A percentile compares a stretch with the other conserved stretches of the same genome.
Conservation (phyloP, 2,113 vertebrate species). For the Delphinapterus leucas region DNA sequence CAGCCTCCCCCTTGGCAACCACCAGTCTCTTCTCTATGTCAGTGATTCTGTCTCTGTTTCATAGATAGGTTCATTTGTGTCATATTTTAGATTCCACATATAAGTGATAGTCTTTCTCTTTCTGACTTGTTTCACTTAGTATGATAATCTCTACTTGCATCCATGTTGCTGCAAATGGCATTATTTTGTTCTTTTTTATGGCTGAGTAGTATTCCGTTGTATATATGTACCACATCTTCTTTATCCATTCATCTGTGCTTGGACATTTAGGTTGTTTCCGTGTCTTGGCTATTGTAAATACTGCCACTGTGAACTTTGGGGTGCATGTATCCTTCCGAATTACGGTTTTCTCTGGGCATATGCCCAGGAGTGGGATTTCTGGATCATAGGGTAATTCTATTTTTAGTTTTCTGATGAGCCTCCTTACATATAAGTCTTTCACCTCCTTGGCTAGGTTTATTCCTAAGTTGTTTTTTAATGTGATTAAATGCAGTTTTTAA, state of each 20-base stretch:
- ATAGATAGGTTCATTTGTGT: background rate
- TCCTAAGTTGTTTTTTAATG: background rate
- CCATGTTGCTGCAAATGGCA: background rate
- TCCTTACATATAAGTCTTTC: background rate
- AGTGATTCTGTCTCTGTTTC: background rate
- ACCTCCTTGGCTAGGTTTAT: background rate
- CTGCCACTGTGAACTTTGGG: background rate
- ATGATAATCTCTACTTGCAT: background rate
- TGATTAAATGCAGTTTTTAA: background rate
- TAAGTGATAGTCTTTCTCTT: background rate
- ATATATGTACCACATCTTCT: background rate
- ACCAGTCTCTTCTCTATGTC: too few species aligned
- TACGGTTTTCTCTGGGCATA: background rate
- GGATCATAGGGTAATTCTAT: background rate
- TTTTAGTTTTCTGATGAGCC: background rate
- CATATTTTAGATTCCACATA: background rate
- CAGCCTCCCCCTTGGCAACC: too few species aligned
- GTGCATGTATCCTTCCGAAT: background rate
- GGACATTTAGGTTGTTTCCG: background rate
- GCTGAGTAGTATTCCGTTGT: background rate
- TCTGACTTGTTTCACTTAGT: background rate
- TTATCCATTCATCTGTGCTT: background rate
- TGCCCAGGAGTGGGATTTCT: background rate
- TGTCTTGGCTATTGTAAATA: background rate
- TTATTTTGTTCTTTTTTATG: background rate